A percentile compares a stretch with the other conserved stretches of the same genome.
Conservation (phyloP, 2,888 invertebrate genomes). For the Eupeodes latifasciatus region DNA sequence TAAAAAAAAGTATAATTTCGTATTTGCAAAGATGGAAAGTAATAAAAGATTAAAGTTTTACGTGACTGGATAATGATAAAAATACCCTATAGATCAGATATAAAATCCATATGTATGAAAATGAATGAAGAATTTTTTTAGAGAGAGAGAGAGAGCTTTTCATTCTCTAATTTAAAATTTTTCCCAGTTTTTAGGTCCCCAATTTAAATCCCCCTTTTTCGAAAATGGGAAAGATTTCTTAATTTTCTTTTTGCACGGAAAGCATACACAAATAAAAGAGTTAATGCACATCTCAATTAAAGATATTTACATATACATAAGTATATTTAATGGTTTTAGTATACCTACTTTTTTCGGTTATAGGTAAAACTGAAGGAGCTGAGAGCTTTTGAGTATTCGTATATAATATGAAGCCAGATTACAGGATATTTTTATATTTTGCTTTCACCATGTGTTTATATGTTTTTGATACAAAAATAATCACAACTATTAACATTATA, state of each 20-base stretch:
- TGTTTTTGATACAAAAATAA: no score
- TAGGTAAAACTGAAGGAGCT: background rate
- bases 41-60: no score
- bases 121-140: background rate
- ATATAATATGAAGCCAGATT: background rate
- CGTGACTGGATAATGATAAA: background rate
- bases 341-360: background rate
- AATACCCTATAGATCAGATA: background rate
- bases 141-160: background rate
- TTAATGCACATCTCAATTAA: constrained; percentile 32
- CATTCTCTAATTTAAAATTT: background rate
- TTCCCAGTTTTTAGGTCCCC: background rate
- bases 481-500: no score
- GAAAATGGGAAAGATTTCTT: background rate
- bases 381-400: constrained; percentile 15
- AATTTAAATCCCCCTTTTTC: background rate
- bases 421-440: background rate
- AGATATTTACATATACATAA: background rate
- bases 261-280: constrained; percentile 1
- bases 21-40: no score
- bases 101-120: background rate
- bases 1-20: no score
- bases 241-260: background rate
- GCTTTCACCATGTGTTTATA: no score
- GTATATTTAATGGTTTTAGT: background rate